Conservation (phyloP, 2,113 vertebrate species). For the Platanista minor region DNA sequence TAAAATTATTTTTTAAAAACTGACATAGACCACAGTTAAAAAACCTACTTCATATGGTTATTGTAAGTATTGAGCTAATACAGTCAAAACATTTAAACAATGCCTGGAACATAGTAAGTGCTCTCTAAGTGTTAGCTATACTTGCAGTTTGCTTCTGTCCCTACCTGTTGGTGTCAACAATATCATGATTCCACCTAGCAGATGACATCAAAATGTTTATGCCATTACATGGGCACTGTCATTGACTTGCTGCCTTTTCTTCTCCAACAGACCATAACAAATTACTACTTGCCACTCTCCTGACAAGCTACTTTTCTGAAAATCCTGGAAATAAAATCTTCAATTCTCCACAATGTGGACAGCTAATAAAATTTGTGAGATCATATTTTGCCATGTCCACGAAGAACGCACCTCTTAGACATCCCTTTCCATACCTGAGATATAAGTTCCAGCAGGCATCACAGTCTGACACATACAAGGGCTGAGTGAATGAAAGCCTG, state of each 20-base stretch:
- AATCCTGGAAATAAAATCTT: neutral
- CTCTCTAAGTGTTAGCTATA: neutral
- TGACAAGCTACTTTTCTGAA: neutral
- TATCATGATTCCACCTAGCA: neutral
- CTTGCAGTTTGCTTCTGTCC: neutral
- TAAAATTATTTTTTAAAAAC: neutral
- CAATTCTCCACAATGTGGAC: neutral
- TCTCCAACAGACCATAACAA: neutral
- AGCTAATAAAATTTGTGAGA: neutral
- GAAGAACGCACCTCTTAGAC: neutral
- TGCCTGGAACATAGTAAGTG: neutral
- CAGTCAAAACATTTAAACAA: neutral
- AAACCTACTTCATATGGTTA: neutral
- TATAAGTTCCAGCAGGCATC: neutral
- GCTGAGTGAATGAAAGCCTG: neutral
- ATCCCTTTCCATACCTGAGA: neutral
- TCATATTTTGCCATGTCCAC: neutral
- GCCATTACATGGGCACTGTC: neutral
- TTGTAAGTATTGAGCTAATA: neutral
- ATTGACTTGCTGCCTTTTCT: neutral
- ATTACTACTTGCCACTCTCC: neutral
- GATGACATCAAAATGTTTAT: neutral
- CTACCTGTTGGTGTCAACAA: neutral
- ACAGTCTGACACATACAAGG: neutral
- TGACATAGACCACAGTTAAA: neutral